Evolutionary conservation across 2,113 vertebrate species (phyloP).

Genomic region (Antennarius striatus): DNA sequence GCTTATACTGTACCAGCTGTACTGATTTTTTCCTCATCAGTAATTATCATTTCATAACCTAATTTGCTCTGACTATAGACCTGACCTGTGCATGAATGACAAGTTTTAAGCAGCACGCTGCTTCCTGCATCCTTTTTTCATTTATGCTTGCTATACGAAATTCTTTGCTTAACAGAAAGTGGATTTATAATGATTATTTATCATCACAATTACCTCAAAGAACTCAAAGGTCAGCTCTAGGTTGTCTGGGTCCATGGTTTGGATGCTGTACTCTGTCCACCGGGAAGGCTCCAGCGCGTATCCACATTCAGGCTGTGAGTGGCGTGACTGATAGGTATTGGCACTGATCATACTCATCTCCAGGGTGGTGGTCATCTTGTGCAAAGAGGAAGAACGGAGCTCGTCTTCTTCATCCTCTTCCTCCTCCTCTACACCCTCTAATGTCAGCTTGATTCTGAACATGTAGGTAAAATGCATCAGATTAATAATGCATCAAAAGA

Average conservation of each 20-base stretch:
- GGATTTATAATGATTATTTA: background rate
- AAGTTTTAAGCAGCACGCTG: too few relatives aligned
- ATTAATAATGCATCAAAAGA: background rate
- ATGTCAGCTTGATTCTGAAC: conserved; percentile 83
- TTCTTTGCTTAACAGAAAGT: background rate
- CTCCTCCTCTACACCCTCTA: conserved; percentile 93
- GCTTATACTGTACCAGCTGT: too few relatives aligned
- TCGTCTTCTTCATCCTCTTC: conserved; percentile 82
- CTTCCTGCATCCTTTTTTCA: too few relatives aligned
- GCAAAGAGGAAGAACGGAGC: conserved; percentile 75
- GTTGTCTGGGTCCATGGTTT: conserved; percentile 97
- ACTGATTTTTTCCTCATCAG: too few relatives aligned
- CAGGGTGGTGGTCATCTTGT: conserved; percentile 88
- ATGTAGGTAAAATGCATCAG: background rate
- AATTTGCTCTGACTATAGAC: too few relatives aligned
- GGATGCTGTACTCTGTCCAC: conserved; percentile 95
- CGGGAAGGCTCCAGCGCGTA: conserved; percentile 86
- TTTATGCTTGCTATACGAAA: too few relatives aligned
- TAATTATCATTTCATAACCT: too few relatives aligned
- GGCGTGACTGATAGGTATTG: conserved; percentile 85
- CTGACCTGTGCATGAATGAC: too few relatives aligned
- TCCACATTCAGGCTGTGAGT: conserved; percentile 94
- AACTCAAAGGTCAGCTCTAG: conserved; percentile 96
- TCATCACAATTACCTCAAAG: conserved; percentile 86
- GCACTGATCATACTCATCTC: conserved; percentile 90